These are phyloP conservation scores for Meda fulgida DNA, from an alignment of 2,797 vertebrate species.

Conservation along the genomic window DNA sequence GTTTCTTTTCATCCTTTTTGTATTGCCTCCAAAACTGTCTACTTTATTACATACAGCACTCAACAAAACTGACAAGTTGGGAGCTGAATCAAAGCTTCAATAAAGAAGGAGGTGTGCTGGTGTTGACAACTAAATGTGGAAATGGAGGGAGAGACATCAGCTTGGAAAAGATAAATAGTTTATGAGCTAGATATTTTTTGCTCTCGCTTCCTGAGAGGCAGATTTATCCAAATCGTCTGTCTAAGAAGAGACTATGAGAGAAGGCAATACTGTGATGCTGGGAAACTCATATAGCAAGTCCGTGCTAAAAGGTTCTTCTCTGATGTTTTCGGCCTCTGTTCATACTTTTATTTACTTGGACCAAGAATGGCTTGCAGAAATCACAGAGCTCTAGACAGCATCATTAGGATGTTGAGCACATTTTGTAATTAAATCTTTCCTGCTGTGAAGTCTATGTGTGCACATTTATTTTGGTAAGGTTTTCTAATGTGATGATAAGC, in stretches of 20 bases:
- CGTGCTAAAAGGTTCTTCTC: background rate
- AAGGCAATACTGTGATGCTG: background rate
- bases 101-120: slow-evolving; percentile 74
- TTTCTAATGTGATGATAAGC: background rate
- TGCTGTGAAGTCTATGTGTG: background rate
- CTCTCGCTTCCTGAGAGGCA: slow-evolving; percentile 71
- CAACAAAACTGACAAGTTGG: slow-evolving; percentile 76
- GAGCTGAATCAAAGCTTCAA: slow-evolving; percentile 79
- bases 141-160: slow-evolving; percentile 65
- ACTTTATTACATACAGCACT: slow-evolving; percentile 78
- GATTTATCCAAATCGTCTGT: slow-evolving; percentile 56
- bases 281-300: background rate
- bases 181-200: slow-evolving; percentile 77
- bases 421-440: background rate
- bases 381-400: slow-evolving; percentile 6
- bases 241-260: slow-evolving; percentile 12
- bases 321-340: background rate
- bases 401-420: slow-evolving; percentile 20
- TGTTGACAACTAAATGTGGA: slow-evolving; percentile 74
- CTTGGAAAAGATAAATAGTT: slow-evolving; percentile 76
- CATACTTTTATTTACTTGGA: slow-evolving; percentile 36
- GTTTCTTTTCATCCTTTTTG: slow-evolving; percentile 60
- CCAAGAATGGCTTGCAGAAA: slow-evolving; percentile 20
- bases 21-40: slow-evolving; percentile 70
- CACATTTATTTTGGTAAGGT: background rate